A percentile compares a stretch with the other conserved stretches of the same genome.
These are phyloP conservation scores for Eurytemora carolleeae DNA, from an alignment of 1,140 invertebrate genomes.

Conservation along the genomic window DNA sequence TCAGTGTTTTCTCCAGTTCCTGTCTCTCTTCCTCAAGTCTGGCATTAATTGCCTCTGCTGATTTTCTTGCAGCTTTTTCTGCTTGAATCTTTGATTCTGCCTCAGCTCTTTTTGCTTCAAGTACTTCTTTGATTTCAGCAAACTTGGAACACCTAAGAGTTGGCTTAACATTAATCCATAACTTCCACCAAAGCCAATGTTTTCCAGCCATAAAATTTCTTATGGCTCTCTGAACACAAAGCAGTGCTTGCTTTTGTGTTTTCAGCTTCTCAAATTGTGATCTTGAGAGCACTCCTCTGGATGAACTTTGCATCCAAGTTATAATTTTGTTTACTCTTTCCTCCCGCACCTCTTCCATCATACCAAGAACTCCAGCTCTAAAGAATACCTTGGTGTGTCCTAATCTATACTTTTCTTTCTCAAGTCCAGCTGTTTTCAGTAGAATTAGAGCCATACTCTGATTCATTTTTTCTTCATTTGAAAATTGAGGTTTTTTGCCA, in stretches of 20 bases:
- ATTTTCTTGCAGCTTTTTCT: slow-evolving; percentile 1
- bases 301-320: slow-evolving; percentile 91
- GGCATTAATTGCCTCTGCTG: slow-evolving; percentile 28
- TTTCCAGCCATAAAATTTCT: slow-evolving; percentile 92
- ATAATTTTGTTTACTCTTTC: slow-evolving; percentile 95
- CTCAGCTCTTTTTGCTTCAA: slow-evolving; percentile 9
- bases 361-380: slow-evolving; percentile 97
- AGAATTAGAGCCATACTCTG: neutral
- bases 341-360: slow-evolving; percentile 94
- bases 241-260: slow-evolving; percentile 65
- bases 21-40: slow-evolving; percentile 87
- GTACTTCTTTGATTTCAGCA: slow-evolving; percentile 12
- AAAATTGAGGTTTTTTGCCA: neutral
- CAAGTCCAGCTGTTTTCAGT: slow-evolving; percentile 30
- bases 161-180: slow-evolving; percentile 98
- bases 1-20: slow-evolving; percentile 81
- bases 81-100: slow-evolving; percentile 10
- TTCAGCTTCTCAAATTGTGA: slow-evolving; percentile 92
- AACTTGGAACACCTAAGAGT: slow-evolving; percentile 20
- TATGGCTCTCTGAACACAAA: slow-evolving; percentile 96
- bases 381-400: slow-evolving; percentile 69
- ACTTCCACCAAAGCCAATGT: slow-evolving; percentile 99
- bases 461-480: neutral
- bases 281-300: slow-evolving; percentile 56
- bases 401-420: slow-evolving; percentile 34